A percentile compares a stretch with the other conserved stretches of the same genome.
These are phyloP conservation scores for Artibeus lituratus DNA, from an alignment of 2,797 vertebrate species.

Conservation along the genomic window DNA sequence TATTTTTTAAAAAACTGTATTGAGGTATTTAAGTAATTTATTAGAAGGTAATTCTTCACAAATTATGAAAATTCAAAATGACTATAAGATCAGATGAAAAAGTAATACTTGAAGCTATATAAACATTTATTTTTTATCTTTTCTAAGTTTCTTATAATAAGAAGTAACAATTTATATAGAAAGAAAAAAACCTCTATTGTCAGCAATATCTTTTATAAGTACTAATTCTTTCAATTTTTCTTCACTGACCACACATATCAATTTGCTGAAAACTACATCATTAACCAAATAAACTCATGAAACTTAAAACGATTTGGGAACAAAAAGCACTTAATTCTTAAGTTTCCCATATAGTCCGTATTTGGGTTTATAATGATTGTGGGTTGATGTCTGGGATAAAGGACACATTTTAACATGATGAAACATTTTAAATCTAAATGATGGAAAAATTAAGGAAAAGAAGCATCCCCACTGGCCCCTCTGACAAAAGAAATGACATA, in stretches of 20 bases:
- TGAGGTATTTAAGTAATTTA: not conserved
- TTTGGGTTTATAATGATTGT: not conserved
- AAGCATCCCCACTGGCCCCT: not conserved
- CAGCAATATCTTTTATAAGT: not conserved
- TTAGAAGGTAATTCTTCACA: not conserved
- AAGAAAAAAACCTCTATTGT: not conserved
- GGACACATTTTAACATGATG: not conserved
- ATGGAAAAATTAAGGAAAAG: not conserved
- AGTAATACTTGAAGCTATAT: not conserved
- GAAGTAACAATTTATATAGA: not conserved
- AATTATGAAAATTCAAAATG: conserved; percentile 6
- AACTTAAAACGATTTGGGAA: not conserved
- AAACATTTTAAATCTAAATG: not conserved
- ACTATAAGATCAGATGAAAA: not conserved
- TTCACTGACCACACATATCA: not conserved
- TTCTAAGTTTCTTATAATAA: conserved; percentile 24
- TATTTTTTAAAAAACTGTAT: not conserved
- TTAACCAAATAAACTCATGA: not conserved
- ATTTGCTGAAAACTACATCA: not conserved
- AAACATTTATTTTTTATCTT: not conserved
- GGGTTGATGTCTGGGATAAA: not conserved
- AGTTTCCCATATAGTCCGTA: not conserved
- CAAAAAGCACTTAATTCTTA: not conserved
- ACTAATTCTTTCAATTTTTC: not conserved
- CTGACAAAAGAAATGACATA: not conserved